These are phyloP conservation scores for Leptosomus discolor DNA, from an alignment of 2,113 vertebrate species.

Conservation along the genomic window DNA sequence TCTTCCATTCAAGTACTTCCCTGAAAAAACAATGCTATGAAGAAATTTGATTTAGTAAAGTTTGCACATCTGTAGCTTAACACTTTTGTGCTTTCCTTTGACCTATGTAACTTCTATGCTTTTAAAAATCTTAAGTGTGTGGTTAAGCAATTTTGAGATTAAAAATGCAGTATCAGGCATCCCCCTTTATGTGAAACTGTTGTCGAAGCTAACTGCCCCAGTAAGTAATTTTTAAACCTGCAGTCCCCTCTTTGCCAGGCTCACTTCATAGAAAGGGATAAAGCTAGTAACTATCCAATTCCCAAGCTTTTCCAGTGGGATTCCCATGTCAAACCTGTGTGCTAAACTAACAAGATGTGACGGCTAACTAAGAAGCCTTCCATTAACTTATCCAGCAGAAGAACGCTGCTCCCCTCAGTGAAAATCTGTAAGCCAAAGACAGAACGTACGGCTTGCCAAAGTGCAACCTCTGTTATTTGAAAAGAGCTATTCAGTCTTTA, in stretches of 20 bases:
- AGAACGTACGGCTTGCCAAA: rapidly evolving
- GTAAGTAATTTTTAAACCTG: not conserved
- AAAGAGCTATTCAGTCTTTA: not conserved
- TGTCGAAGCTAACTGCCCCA: not conserved
- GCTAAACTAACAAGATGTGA: not conserved
- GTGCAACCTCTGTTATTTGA: not conserved
- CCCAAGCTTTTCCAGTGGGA: not conserved
- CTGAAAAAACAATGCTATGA: not conserved
- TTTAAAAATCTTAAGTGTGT: not conserved
- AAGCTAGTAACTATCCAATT: not conserved
- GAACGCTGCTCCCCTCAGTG: not conserved
- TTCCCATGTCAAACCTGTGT: not conserved
- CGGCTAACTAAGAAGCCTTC: not conserved
- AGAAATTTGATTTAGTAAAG: not conserved
- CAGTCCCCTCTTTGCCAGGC: not conserved
- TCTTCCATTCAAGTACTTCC: not conserved
- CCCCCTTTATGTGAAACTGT: not conserved
- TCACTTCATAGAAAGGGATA: not conserved
- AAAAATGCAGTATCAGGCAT: not conserved
- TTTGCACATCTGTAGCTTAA: not conserved
- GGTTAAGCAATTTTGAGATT: not conserved
- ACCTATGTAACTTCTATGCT: not conserved
- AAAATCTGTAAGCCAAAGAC: not conserved
- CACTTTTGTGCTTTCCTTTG: not conserved
- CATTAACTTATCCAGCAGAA: not conserved